Percentiles rank a stretch among this genome's conserved stretches.
These are phyloP conservation scores for Pandemis corylana DNA, from an alignment of 2,888 invertebrate species.

Conservation along the genomic window DNA sequence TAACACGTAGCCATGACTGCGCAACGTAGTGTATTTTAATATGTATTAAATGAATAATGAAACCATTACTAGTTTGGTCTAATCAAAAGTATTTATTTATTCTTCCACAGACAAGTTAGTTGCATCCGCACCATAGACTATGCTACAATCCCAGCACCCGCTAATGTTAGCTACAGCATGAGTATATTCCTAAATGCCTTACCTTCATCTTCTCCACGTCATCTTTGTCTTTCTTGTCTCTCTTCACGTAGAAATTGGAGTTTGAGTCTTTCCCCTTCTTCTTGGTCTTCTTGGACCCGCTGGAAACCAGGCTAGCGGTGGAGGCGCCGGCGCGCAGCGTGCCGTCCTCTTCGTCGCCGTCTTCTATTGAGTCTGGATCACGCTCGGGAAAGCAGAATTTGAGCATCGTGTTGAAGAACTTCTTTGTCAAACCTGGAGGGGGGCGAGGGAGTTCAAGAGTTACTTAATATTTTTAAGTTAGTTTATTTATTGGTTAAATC, in stretches of 20 bases:
- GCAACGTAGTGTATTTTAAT: too few species aligned
- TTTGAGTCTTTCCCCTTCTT: slow-evolving; percentile 89
- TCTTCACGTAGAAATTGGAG: slow-evolving; percentile 95
- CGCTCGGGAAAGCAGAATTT: slow-evolving; percentile 99
- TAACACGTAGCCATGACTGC: too few species aligned
- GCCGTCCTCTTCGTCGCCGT: slow-evolving; percentile 81
- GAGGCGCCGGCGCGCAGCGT: slow-evolving; percentile 69
- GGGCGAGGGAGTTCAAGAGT: not conserved
- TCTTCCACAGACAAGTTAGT: too few species aligned
- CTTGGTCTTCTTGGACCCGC: slow-evolving; percentile 81
- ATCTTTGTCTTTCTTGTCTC: slow-evolving; percentile 92
- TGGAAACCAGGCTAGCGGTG: slow-evolving; percentile 68
- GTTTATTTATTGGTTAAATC: too few species aligned
- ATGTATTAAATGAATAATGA: too few species aligned
- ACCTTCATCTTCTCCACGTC: slow-evolving; percentile 99
- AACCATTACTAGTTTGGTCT: too few species aligned
- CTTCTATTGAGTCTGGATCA: slow-evolving; percentile 93
- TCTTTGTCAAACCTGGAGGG: slow-evolving; percentile 92
- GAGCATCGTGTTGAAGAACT: slow-evolving; percentile 98
- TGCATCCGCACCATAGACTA: too few species aligned
- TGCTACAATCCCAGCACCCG: too few species aligned
- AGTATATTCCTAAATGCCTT: not conserved
- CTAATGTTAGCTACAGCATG: too few species aligned
- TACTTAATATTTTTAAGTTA: too few species aligned
- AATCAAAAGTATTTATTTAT: too few species aligned